A percentile compares a stretch with the other conserved stretches of the same genome.
These are phyloP conservation scores for Gracilinanus agilis DNA, from an alignment of 2,113 vertebrate species.

Conservation along the genomic window DNA sequence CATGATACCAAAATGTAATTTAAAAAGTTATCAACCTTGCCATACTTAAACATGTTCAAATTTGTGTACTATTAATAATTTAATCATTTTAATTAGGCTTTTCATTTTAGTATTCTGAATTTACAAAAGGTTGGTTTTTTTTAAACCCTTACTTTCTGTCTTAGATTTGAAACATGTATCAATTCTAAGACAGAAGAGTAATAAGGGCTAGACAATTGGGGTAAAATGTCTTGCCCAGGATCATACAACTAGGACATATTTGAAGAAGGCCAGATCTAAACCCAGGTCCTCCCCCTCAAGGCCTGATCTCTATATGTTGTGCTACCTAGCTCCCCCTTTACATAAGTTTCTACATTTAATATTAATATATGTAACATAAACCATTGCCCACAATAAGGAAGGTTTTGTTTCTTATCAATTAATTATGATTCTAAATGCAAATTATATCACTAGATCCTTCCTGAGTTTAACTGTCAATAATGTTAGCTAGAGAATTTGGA, in stretches of 20 bases:
- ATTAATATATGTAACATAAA: slow-evolving; percentile 17
- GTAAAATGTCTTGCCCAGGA: too few species aligned
- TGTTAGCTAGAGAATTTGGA: slow-evolving; percentile 1
- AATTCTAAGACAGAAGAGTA: too few species aligned
- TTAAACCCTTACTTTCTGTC: too few species aligned
- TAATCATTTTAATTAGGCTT: neutral
- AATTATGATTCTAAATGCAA: slow-evolving; percentile 28
- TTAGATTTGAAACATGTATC: too few species aligned
- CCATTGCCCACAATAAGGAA: neutral
- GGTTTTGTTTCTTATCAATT: slow-evolving; percentile 3
- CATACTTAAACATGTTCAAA: slow-evolving; percentile 36
- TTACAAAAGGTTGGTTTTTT: neutral
- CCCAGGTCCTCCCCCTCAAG: too few species aligned
- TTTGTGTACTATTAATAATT: slow-evolving; percentile 20
- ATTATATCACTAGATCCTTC: neutral
- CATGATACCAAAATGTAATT: slow-evolving; percentile 21
- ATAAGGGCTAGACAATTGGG: too few species aligned
- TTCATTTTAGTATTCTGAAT: slow-evolving; percentile 43
- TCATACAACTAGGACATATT: too few species aligned
- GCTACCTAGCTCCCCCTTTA: too few species aligned
- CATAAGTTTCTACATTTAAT: slow-evolving; percentile 33
- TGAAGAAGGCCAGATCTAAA: too few species aligned
- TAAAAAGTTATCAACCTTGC: neutral
- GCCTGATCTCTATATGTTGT: too few species aligned
- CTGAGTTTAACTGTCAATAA: neutral